Evolutionary conservation across 2,888 invertebrate genomes (phyloP).

Genomic region (Sinohyriopsis cumingii): DNA sequence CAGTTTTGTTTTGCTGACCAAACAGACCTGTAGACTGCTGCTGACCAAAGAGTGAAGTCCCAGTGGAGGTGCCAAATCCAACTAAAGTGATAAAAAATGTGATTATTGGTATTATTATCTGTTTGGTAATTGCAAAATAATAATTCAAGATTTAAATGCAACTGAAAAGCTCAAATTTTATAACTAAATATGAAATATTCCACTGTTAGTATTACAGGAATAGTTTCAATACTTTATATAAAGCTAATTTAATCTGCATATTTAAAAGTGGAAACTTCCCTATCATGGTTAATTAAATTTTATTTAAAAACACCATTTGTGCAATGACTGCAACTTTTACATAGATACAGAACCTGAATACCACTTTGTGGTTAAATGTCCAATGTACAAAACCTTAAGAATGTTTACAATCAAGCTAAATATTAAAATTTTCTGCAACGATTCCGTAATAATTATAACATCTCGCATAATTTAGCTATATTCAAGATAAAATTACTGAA

Average conservation of each 20-base stretch:
- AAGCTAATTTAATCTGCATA: background rate
- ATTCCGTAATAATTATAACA: no score
- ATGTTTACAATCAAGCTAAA: no score
- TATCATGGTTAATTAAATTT: no score
- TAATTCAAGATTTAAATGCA: no score
- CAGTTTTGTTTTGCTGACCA: constrained; percentile 36
- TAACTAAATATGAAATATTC: background rate
- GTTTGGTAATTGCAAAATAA: background rate
- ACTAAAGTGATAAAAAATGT: constrained; percentile 12
- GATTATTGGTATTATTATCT: background rate
- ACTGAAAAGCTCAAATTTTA: background rate
- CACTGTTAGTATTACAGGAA: background rate
- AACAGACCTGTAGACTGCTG: constrained; percentile 27
- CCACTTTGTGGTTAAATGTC: no score
- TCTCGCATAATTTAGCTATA: no score
- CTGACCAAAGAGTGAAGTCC: constrained; percentile 70
- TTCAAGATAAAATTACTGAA: no score
- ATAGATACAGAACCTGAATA: no score
- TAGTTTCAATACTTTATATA: background rate
- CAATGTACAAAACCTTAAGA: no score
- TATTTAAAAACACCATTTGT: no score
- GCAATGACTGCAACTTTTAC: no score
- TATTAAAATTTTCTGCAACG: no score
- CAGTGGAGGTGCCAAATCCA: constrained; percentile 47
- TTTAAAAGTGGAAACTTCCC: background rate